A percentile compares a stretch with the other conserved stretches of the same genome.
Evolutionary conservation across 2,797 vertebrate species (phyloP).

Genomic region (Squalus acanthias): DNA sequence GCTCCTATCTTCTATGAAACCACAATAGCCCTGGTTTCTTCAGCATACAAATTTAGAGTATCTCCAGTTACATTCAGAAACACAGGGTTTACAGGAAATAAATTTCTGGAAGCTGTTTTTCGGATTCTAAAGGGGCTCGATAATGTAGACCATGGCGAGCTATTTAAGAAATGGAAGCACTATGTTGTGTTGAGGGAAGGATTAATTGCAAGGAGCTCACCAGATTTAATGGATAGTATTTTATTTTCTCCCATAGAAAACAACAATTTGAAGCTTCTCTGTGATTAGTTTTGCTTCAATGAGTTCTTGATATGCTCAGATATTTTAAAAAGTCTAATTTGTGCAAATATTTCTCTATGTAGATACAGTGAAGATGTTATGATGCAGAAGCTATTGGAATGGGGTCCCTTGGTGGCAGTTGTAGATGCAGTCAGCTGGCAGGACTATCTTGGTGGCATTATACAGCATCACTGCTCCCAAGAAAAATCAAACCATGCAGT

Average conservation of each 20-base stretch:
- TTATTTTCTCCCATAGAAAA: not conserved
- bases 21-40: not conserved
- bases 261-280: not conserved
- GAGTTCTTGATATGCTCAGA: not conserved
- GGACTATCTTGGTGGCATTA: constrained; percentile 85
- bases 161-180: too few relatives aligned
- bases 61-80: not conserved
- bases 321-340: not conserved
- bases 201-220: not conserved
- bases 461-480: constrained; percentile 89
- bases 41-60: not conserved
- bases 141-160: too few relatives aligned
- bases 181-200: not conserved
- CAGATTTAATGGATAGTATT: not conserved
- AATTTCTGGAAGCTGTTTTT: not conserved
- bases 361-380: constrained; percentile 74
- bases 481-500: constrained; percentile 79
- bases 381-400: constrained; percentile 66
- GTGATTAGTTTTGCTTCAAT: not conserved
- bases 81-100: not conserved
- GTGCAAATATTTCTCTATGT: constrained; percentile 4
- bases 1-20: not conserved
- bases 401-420: constrained; percentile 71
- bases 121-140: not conserved
- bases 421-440: constrained; percentile 90